Evolutionary conservation across 2,113 vertebrate species (phyloP).

Genomic region (Rana temporaria): DNA sequence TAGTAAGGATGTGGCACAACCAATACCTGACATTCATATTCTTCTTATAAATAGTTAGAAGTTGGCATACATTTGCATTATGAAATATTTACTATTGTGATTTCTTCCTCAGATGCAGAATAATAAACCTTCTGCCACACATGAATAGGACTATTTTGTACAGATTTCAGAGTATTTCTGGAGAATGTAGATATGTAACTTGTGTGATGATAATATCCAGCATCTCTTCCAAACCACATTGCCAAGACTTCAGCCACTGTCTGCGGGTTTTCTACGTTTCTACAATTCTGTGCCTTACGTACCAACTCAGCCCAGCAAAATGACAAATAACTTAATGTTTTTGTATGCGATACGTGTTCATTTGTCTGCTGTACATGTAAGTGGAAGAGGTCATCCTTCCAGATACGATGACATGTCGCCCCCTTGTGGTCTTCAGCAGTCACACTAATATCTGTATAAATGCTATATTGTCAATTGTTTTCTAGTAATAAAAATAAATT

Average conservation of each 20-base stretch:
- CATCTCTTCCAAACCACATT: constrained; percentile 12
- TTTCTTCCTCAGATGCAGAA: constrained; percentile 10
- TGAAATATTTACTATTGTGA: neutral
- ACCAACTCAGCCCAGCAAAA: neutral
- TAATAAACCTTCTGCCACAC: neutral
- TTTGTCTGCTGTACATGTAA: neutral
- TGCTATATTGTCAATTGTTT: neutral
- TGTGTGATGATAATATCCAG: neutral
- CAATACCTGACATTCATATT: no score
- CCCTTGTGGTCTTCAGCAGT: neutral
- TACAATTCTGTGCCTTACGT: constrained; percentile 42
- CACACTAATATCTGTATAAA: neutral
- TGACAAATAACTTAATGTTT: neutral
- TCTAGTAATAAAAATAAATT: constrained; percentile 4
- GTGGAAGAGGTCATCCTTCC: no score
- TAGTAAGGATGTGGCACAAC: no score
- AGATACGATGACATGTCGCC: neutral
- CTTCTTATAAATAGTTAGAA: no score
- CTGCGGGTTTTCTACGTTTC: neutral
- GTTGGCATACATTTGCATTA: no score
- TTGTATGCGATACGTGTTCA: constrained; percentile 1
- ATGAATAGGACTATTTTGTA: constrained; percentile 11
- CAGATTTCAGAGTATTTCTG: neutral
- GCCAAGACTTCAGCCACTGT: constrained; percentile 37
- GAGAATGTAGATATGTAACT: neutral